Conservation (phyloP, 2,888 invertebrate species). For the Aphodius sticticus region DNA sequence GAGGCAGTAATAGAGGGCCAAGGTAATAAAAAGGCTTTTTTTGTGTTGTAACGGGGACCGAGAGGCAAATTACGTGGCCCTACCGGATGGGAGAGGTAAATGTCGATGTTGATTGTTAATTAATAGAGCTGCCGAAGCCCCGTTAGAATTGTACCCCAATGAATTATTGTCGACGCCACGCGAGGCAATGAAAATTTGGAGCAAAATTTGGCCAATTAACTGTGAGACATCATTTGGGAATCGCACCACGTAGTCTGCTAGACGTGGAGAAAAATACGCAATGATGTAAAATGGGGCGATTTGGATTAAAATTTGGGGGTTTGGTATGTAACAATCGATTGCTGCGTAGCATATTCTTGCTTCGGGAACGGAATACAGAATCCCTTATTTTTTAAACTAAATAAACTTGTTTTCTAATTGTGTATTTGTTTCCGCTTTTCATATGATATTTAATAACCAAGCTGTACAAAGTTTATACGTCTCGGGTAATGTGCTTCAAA, state of each 20-base stretch:
- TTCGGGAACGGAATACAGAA: no score
- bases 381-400: no score
- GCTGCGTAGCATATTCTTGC: no score
- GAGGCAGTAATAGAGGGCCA: neutral
- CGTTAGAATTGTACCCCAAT: neutral
- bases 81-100: neutral
- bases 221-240: neutral
- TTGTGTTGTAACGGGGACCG: neutral
- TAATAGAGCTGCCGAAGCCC: neutral
- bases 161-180: neutral
- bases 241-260: neutral
- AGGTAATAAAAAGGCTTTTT: neutral
- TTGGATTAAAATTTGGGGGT: no score
- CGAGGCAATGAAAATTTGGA: neutral
- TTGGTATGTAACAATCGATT: no score
- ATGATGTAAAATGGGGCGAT: no score
- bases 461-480: no score
- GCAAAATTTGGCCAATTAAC: neutral
- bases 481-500: no score
- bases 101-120: neutral
- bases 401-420: no score
- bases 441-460: no score
- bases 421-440: no score
- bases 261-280: neutral
- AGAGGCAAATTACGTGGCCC: neutral